phyloP scores from a whole-genome alignment of 2,888 invertebrate species.

The Sphinx pinastri region DNA sequence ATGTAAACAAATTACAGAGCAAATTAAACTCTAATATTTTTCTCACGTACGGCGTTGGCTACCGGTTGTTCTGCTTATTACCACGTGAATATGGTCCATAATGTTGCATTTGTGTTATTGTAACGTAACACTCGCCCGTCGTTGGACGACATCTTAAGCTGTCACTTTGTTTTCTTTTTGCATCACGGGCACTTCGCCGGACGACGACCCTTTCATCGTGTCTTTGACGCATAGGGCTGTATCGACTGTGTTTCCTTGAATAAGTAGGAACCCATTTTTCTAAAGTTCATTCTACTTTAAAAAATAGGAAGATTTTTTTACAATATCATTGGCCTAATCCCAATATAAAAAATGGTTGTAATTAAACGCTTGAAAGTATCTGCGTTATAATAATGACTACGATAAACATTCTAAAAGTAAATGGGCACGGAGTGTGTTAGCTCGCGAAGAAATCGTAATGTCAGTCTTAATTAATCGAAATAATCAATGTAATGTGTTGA shows the following conservation, averaged over 20 bases:
- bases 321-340: no score
- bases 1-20: background rate
- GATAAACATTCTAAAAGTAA: background rate
- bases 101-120: conserved; percentile 61
- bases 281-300: no score
- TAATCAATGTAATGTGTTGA: conserved; percentile 6
- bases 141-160: conserved; percentile 68
- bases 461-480: conserved; percentile 24
- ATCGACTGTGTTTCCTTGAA: conserved; percentile 6
- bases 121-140: conserved; percentile 65
- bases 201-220: conserved; percentile 66
- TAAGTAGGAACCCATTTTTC: background rate
- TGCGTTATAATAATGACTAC: no score
- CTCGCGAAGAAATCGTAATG: conserved; percentile 4
- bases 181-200: conserved; percentile 65
- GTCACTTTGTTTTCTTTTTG: conserved; percentile 80
- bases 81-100: conserved; percentile 11
- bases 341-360: no score
- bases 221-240: conserved; percentile 59
- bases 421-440: background rate
- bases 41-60: conserved; percentile 13
- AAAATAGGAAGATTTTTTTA: no score
- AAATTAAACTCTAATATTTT: background rate
- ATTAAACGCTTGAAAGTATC: no score
- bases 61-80: conserved; percentile 29